phyloP scores from a whole-genome alignment of 2,888 invertebrate species.

The Eudemis profundana region DNA sequence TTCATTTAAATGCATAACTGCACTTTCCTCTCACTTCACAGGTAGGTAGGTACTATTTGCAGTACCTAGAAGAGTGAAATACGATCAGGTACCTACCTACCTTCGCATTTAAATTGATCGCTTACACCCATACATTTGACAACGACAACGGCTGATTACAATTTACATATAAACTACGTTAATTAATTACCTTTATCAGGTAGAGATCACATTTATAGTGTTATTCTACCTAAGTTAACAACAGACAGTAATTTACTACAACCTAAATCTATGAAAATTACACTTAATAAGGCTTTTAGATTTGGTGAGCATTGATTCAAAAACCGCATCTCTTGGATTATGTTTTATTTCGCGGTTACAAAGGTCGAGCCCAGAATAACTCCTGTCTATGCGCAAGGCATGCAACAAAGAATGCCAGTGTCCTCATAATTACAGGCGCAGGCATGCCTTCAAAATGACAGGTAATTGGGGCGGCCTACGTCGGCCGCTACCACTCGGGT shows the following conservation, averaged over 20 bases:
- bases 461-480: constrained; percentile 64
- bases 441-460: constrained; percentile 58
- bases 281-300: not conserved
- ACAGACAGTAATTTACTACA: too few relatives aligned
- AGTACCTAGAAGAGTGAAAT: constrained; percentile 11
- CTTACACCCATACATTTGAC: not conserved
- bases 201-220: too few relatives aligned
- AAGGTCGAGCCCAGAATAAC: constrained; percentile 34
- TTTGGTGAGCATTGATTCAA: not conserved
- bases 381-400: constrained; percentile 45
- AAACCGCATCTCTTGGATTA: not conserved
- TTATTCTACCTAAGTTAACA: too few relatives aligned
- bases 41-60: not conserved
- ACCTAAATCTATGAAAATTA: too few relatives aligned
- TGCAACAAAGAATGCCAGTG: constrained; percentile 64
- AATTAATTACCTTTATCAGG: too few relatives aligned
- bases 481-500: constrained; percentile 40
- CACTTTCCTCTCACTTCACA: constrained; percentile 23
- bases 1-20: constrained; percentile 29
- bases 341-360: not conserved
- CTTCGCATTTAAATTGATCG: not conserved
- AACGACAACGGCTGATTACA: not conserved
- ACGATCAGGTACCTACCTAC: constrained; percentile 8
- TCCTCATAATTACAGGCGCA: constrained; percentile 67
- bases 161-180: not conserved